Evolutionary conservation across 2,797 vertebrate species (phyloP).

Genomic region (Pitangus sulphuratus): DNA sequence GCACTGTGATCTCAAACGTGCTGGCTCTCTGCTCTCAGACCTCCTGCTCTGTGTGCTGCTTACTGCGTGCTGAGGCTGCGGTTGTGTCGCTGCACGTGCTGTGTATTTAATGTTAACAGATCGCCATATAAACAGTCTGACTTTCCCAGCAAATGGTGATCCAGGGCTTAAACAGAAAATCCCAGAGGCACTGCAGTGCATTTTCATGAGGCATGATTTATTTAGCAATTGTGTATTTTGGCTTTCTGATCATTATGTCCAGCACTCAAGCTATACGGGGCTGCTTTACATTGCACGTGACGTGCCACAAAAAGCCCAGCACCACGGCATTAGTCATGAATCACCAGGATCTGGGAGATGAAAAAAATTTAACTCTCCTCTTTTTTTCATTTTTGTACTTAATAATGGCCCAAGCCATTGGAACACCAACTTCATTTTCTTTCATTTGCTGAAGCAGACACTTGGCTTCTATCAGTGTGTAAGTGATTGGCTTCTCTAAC

Average conservation of each 20-base stretch:
- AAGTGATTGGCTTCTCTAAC: background rate
- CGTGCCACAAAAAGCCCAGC: background rate
- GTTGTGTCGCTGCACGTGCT: background rate
- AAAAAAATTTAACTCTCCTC: background rate
- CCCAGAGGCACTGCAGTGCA: background rate
- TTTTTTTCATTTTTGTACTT: background rate
- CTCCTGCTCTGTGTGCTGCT: background rate
- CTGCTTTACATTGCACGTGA: constrained; percentile 3
- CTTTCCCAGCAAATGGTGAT: constrained; percentile 37
- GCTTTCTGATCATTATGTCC: constrained; percentile 6
- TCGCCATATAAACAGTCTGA: background rate
- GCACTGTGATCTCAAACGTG: rapidly evolving
- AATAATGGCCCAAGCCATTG: background rate
- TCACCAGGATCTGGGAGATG: background rate
- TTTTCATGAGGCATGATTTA: constrained; percentile 35
- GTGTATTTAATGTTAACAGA: constrained; percentile 36
- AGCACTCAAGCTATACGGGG: background rate
- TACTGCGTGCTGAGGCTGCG: rapidly evolving
- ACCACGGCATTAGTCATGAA: background rate
- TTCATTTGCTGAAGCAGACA: background rate
- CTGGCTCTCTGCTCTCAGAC: background rate
- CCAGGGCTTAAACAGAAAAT: constrained; percentile 27
- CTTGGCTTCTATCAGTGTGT: background rate
- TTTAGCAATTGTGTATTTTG: constrained; percentile 50
- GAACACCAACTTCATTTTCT: background rate